A percentile compares a stretch with the other conserved stretches of the same genome.
Evolutionary conservation across 2,797 vertebrate species (phyloP).

Genomic region (Sebastiscus albofasciatus): DNA sequence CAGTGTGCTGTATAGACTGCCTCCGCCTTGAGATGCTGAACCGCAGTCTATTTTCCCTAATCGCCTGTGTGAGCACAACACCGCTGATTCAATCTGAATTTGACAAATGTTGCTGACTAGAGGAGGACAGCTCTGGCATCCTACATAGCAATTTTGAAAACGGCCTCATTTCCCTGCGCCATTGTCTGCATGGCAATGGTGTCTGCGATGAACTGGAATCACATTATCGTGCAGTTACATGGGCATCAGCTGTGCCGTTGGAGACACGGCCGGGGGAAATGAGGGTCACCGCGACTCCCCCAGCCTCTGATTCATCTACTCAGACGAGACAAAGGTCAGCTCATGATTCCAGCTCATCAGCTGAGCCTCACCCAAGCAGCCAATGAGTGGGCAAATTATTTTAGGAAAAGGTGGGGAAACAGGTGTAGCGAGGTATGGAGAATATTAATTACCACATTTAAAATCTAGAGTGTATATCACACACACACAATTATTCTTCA

Average conservation of each 20-base stretch:
- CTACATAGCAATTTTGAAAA: slow-evolving; percentile 74
- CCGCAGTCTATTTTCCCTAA: slow-evolving; percentile 53
- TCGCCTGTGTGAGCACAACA: slow-evolving; percentile 62
- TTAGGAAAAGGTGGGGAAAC: slow-evolving; percentile 24
- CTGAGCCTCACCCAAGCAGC: slow-evolving; percentile 21
- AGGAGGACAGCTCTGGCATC: slow-evolving; percentile 57
- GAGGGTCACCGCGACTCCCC: slow-evolving; percentile 64
- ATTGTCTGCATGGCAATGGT: slow-evolving; percentile 72
- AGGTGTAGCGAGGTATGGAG: neutral
- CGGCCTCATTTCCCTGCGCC: slow-evolving; percentile 63
- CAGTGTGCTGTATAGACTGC: slow-evolving; percentile 34
- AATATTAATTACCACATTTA: slow-evolving; percentile 34
- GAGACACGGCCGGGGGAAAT: slow-evolving; percentile 54
- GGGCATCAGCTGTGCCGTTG: slow-evolving; percentile 69
- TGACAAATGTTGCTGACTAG: slow-evolving; percentile 74
- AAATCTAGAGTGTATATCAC: neutral
- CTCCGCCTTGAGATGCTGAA: slow-evolving; percentile 30
- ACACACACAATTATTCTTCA: neutral
- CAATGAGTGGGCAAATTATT: slow-evolving; percentile 51
- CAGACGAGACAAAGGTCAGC: slow-evolving; percentile 56
- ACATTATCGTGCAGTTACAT: slow-evolving; percentile 69
- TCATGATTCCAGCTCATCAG: slow-evolving; percentile 56
- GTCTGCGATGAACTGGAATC: slow-evolving; percentile 61
- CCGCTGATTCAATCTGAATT: slow-evolving; percentile 72
- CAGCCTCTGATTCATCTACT: slow-evolving; percentile 64